Evolutionary conservation across 2,888 invertebrate genomes (phyloP).

Genomic region (Philereme transversata): DNA sequence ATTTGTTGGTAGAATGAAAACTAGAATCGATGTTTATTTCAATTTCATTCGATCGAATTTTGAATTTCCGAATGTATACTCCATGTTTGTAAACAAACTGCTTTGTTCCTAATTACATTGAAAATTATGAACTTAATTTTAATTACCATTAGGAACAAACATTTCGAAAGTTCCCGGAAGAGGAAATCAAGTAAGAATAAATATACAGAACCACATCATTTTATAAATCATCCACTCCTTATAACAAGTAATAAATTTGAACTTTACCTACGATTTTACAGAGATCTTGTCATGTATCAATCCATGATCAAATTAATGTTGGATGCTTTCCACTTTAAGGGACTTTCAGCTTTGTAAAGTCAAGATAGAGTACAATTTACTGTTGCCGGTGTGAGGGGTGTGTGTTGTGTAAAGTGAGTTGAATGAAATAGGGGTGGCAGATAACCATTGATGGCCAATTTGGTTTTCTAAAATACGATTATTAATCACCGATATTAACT

Average conservation of each 20-base stretch:
- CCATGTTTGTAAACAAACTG: too few relatives aligned
- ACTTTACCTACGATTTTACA: constrained; percentile 27
- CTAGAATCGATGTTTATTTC: too few relatives aligned
- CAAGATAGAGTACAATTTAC: constrained; percentile 27
- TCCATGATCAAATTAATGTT: constrained; percentile 35
- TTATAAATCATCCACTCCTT: constrained; percentile 9
- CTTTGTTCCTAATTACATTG: too few relatives aligned
- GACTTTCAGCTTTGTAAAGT: constrained; percentile 20
- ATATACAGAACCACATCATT: constrained; percentile 7
- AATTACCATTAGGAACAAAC: neutral
- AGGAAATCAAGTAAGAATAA: neutral
- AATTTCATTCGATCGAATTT: too few relatives aligned
- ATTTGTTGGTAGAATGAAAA: too few relatives aligned
- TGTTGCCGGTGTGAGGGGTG: constrained; percentile 13
- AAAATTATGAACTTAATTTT: too few relatives aligned
- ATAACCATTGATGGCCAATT: neutral
- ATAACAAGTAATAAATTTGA: constrained; percentile 15
- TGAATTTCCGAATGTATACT: too few relatives aligned
- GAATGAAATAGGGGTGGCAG: constrained; percentile 10
- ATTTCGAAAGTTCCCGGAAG: neutral
- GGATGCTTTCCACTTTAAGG: constrained; percentile 24
- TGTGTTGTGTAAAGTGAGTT: constrained; percentile 27
- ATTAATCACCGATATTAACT: too few relatives aligned
- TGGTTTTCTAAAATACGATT: too few relatives aligned
- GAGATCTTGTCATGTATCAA: constrained; percentile 23